A percentile compares a stretch with the other conserved stretches of the same genome.
Evolutionary conservation across 2,113 vertebrate genomes (phyloP).

Genomic region (Erinaceus europaeus): DNA sequence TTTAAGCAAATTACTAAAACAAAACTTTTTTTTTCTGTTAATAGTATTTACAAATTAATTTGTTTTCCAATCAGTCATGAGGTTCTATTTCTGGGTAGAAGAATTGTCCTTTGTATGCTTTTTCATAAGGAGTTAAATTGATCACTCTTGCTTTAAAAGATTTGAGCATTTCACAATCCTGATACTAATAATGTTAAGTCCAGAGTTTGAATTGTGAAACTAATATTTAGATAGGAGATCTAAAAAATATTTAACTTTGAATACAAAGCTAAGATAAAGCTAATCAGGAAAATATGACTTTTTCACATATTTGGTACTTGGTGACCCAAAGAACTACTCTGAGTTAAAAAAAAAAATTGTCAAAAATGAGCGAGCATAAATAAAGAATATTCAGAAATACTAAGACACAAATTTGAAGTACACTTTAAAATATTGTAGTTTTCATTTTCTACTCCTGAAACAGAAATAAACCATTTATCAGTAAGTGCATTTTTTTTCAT

Average conservation of each 20-base stretch:
- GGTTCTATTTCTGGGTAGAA: slow-evolving; percentile 12
- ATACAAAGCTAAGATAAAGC: slow-evolving; percentile 19
- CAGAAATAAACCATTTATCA: slow-evolving; percentile 77
- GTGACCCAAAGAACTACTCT: slow-evolving; percentile 14
- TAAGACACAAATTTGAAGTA: slow-evolving; percentile 64
- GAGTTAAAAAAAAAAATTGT: slow-evolving; percentile 5
- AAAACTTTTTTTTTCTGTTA: neutral
- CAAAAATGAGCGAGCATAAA: neutral
- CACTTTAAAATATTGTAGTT: slow-evolving; percentile 63
- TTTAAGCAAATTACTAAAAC: slow-evolving; percentile 19
- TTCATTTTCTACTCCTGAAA: slow-evolving; percentile 77
- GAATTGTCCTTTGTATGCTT: neutral
- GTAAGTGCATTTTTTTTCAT: slow-evolving; percentile 76
- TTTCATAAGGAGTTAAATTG: neutral
- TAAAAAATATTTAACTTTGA: neutral
- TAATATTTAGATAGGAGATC: neutral
- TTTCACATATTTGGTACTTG: slow-evolving; percentile 15
- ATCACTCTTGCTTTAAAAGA: slow-evolving; percentile 43
- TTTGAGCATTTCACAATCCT: neutral
- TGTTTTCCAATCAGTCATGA: neutral
- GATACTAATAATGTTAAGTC: neutral
- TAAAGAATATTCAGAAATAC: slow-evolving; percentile 45
- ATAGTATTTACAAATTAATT: neutral
- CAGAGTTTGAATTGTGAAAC: slow-evolving; percentile 18
- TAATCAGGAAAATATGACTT: slow-evolving; percentile 38